These are phyloP conservation scores for Pogonomyrmex californicus DNA, from an alignment of 1,140 invertebrate species.

Conservation along the genomic window DNA sequence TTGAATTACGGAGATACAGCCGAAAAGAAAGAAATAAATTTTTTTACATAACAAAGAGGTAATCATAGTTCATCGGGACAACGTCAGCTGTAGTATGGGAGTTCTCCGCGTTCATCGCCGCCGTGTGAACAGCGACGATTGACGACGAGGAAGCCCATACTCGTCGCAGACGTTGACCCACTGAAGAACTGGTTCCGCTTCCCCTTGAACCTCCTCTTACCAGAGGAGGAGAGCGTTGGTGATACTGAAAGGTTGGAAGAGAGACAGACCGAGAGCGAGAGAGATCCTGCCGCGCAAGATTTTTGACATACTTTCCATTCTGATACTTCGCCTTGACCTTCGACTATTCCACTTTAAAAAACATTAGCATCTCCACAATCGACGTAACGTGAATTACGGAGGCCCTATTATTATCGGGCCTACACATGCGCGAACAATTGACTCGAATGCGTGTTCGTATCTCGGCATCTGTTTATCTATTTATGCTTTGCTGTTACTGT, in stretches of 20 bases:
- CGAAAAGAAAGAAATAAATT: not conserved
- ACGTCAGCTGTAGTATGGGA: slow-evolving; percentile 61
- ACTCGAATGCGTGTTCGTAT: not conserved
- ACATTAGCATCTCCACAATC: slow-evolving; percentile 6
- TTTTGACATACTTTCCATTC: slow-evolving; percentile 86
- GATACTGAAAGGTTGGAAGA: slow-evolving; percentile 51
- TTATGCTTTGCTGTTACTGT: slow-evolving; percentile 15
- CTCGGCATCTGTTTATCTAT: not conserved
- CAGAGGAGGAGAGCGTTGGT: slow-evolving; percentile 34
- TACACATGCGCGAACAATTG: slow-evolving; percentile 2
- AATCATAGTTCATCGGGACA: slow-evolving; percentile 70
- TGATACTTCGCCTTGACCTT: slow-evolving; percentile 82
- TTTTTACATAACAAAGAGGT: slow-evolving; percentile 38
- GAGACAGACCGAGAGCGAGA: slow-evolving; percentile 57
- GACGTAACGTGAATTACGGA: slow-evolving; percentile 15
- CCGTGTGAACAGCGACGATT: slow-evolving; percentile 46
- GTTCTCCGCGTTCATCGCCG: not conserved
- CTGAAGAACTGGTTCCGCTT: slow-evolving; percentile 86
- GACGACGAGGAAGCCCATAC: slow-evolving; percentile 62
- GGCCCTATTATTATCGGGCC: not conserved
- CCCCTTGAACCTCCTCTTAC: slow-evolving; percentile 80
- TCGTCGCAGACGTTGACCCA: slow-evolving; percentile 85
- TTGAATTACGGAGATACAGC: not conserved
- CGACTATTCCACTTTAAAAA: slow-evolving; percentile 79
- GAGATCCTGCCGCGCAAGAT: slow-evolving; percentile 76